Percentiles rank a stretch among this genome's conserved stretches.
phyloP scores from a whole-genome alignment of 2,797 vertebrate genomes.

The Enteromius treurensis region DNA sequence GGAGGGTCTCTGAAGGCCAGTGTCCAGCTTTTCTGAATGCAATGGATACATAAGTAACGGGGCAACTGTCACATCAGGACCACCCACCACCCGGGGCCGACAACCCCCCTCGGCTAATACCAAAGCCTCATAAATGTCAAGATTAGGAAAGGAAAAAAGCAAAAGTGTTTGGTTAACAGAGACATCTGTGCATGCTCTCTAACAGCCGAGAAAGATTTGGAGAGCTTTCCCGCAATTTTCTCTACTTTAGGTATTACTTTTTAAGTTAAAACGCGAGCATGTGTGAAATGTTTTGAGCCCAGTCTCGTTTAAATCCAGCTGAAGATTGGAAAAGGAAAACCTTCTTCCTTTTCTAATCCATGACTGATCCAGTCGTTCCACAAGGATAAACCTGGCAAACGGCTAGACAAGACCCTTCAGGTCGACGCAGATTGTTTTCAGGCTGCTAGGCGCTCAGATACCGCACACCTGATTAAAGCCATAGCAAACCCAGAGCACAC shows the following conservation, averaged over 20 bases:
- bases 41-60: conserved; percentile 77
- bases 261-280: conserved; percentile 31
- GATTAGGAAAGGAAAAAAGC: conserved; percentile 48
- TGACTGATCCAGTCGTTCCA: conserved; percentile 59
- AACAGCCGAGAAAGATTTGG: conserved; percentile 26
- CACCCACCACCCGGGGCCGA: conserved; percentile 65
- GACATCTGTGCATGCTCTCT: conserved; percentile 44
- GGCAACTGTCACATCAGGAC: conserved; percentile 77
- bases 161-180: conserved; percentile 55
- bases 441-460: conserved; percentile 55
- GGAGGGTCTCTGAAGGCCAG: conserved; percentile 74
- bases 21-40: conserved; percentile 72
- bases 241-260: conserved; percentile 40
- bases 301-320: conserved; percentile 1
- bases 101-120: conserved; percentile 61
- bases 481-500: conserved; percentile 34
- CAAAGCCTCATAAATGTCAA: conserved; percentile 60
- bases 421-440: conserved; percentile 32
- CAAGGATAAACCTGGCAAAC: conserved; percentile 50
- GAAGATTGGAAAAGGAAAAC: conserved; percentile 51
- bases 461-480: conserved; percentile 60
- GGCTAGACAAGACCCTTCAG: conserved; percentile 51
- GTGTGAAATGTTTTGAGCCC: conserved; percentile 40
- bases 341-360: conserved; percentile 56
- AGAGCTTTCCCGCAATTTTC: conserved; percentile 35